Conservation (phyloP, 2,888 invertebrate species). For the Cephus sareptanus region DNA sequence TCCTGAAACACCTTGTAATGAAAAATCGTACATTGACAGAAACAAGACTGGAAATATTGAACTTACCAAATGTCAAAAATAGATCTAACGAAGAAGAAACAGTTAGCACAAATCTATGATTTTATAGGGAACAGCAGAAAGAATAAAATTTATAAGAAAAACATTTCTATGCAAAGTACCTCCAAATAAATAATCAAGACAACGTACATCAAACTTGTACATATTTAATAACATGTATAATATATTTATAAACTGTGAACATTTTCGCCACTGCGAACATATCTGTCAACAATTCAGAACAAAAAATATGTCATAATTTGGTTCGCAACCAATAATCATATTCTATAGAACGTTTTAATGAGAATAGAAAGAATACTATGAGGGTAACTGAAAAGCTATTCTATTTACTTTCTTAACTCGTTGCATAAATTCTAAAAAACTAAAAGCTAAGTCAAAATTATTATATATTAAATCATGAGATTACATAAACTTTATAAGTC, state of each 20-base stretch:
- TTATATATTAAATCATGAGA: background rate
- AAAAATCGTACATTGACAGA: conserved; percentile 2
- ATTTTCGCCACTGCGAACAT: background rate
- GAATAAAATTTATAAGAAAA: too few relatives aligned
- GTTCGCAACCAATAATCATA: background rate
- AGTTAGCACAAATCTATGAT: conserved; percentile 22
- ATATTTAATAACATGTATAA: background rate
- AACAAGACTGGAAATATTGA: conserved; percentile 14
- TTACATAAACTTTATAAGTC: background rate
- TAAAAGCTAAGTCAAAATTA: background rate
- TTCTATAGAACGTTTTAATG: background rate
- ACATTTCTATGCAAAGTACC: background rate
- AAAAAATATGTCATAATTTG: background rate
- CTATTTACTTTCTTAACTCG: background rate
- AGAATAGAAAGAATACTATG: background rate
- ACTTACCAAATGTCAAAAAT: conserved; percentile 1
- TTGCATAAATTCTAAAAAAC: background rate
- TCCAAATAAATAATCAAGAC: background rate
- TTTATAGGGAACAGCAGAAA: background rate
- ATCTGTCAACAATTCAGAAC: background rate
- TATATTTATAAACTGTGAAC: background rate
- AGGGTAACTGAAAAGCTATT: background rate
- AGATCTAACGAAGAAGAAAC: conserved; percentile 5
- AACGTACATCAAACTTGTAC: background rate
- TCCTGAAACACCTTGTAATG: conserved; percentile 27